These are phyloP conservation scores for Rissa tridactyla DNA, from an alignment of 2,113 vertebrate species.

Conservation along the genomic window DNA sequence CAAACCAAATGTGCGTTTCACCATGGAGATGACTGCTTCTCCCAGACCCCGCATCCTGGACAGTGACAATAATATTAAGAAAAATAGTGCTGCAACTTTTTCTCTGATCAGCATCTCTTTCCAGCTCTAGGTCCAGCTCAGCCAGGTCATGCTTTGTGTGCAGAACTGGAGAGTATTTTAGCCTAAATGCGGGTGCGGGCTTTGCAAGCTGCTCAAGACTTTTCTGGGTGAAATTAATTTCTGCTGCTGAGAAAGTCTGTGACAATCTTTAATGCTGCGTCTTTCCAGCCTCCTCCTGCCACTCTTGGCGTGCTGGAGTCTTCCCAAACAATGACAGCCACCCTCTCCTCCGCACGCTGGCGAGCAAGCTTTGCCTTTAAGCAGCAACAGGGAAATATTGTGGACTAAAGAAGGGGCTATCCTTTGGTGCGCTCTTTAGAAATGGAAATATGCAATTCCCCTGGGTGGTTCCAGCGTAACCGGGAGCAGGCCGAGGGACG, in stretches of 20 bases:
- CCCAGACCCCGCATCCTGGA: background rate
- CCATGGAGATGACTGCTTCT: background rate
- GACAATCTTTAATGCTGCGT: background rate
- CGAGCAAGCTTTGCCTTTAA: background rate
- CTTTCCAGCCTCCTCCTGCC: background rate
- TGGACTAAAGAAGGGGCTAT: background rate
- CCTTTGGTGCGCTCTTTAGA: conserved; percentile 19
- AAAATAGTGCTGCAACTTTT: background rate
- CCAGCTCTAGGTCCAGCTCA: background rate
- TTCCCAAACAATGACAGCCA: background rate
- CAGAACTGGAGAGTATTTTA: background rate
- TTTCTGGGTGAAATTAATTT: background rate
- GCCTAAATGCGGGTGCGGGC: background rate
- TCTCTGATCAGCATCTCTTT: background rate
- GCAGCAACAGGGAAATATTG: background rate
- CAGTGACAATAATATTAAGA: background rate
- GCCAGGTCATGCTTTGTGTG: background rate
- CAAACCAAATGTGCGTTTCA: conserved; percentile 3
- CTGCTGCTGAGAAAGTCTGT: background rate
- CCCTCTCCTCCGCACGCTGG: fast-evolving
- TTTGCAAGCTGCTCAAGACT: background rate
- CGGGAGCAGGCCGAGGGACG: background rate
- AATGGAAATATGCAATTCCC: conserved; percentile 2
- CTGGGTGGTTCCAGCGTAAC: background rate
- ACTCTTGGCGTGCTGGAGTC: background rate